Percentiles rank a stretch among this genome's conserved stretches.
phyloP scores from a whole-genome alignment of 2,113 vertebrate genomes.

The Cavia porcellus region DNA sequence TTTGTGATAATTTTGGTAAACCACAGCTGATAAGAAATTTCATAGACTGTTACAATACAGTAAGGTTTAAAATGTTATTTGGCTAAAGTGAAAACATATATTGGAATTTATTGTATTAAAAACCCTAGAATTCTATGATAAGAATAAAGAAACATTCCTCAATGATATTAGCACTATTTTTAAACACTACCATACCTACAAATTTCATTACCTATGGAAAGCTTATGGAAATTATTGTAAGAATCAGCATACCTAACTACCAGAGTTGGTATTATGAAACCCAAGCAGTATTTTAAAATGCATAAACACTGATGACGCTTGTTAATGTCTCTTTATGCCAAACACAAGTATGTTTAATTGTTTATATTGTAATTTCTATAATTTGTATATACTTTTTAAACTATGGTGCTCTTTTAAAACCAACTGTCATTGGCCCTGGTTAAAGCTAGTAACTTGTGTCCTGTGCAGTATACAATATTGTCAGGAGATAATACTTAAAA shows the following conservation, averaged over 20 bases:
- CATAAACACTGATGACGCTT: constrained; percentile 21
- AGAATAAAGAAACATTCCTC: background rate
- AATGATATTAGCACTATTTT: background rate
- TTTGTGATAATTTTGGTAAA: constrained; percentile 24
- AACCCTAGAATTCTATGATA: constrained; percentile 5
- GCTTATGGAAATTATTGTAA: background rate
- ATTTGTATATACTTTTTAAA: constrained; percentile 15
- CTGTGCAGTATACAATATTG: background rate
- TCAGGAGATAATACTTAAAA: constrained; percentile 3
- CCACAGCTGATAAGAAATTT: constrained; percentile 1
- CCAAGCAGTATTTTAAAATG: background rate
- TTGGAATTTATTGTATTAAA: constrained; percentile 31
- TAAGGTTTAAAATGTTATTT: background rate
- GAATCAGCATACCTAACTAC: background rate
- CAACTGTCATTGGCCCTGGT: background rate
- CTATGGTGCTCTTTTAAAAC: constrained; percentile 1
- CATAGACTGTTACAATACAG: constrained; percentile 18
- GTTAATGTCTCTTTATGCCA: background rate
- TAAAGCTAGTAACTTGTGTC: background rate
- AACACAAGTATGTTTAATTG: background rate
- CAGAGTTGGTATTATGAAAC: background rate
- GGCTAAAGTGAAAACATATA: background rate
- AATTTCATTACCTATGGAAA: constrained; percentile 2
- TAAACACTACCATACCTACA: constrained; percentile 6
- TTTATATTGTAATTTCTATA: background rate